These are phyloP conservation scores for Melinaea marsaeus DNA, from an alignment of 2,888 invertebrate genomes.

Conservation along the genomic window DNA sequence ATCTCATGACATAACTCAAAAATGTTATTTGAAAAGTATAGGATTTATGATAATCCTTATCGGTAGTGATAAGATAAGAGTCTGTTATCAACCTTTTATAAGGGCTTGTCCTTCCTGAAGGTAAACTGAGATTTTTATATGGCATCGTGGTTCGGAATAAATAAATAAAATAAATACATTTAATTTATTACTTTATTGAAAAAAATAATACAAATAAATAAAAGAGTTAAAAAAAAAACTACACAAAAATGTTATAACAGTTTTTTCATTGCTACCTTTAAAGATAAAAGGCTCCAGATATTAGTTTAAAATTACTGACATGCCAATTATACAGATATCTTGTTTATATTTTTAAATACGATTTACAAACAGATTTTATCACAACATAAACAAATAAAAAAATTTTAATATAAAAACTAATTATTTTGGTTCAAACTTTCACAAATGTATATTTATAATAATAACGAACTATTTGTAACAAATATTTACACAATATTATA, in stretches of 20 bases:
- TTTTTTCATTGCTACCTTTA: not conserved
- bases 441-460: no score
- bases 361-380: no score
- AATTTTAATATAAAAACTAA: not conserved
- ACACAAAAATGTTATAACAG: not conserved
- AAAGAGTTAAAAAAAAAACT: not conserved
- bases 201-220: not conserved
- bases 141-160: no score
- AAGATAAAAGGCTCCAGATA: conserved; percentile 2
- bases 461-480: no score
- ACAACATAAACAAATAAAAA: not conserved
- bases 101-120: not conserved
- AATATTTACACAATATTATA: not conserved
- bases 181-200: not conserved
- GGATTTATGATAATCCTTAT: not conserved
- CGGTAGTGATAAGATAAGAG: not conserved
- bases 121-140: not conserved
- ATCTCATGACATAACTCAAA: not conserved
- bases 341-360: not conserved
- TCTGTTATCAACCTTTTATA: not conserved
- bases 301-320: not conserved
- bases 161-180: no score
- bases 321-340: not conserved
- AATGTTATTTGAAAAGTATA: not conserved
- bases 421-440: not conserved